Evolutionary conservation across 2,888 invertebrate genomes (phyloP).

Genomic region (Hirudinaria manillensis): DNA sequence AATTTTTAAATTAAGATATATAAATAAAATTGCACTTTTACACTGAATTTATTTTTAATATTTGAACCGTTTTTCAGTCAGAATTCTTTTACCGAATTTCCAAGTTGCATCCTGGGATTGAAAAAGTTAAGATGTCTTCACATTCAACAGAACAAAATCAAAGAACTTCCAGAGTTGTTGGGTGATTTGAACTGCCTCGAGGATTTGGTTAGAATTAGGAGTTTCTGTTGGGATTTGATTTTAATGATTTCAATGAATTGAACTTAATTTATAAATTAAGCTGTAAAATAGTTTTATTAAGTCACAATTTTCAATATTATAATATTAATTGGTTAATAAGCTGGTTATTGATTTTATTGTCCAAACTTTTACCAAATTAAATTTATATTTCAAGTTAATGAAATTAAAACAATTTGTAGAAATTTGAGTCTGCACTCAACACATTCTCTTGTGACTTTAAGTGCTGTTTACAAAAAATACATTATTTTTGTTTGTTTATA

Average conservation of each 20-base stretch:
- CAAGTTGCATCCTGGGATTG: slow-evolving; percentile 66
- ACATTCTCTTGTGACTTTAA: too few relatives aligned
- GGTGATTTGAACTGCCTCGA: slow-evolving; percentile 75
- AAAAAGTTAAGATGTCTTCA: slow-evolving; percentile 67
- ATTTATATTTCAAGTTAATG: too few relatives aligned
- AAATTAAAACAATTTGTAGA: too few relatives aligned
- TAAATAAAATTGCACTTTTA: neutral
- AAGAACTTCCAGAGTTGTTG: slow-evolving; percentile 65
- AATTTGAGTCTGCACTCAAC: too few relatives aligned
- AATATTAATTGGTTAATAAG: too few relatives aligned
- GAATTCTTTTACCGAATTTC: slow-evolving; percentile 64
- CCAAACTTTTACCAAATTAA: too few relatives aligned
- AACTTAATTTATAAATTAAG: too few relatives aligned
- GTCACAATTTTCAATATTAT: too few relatives aligned
- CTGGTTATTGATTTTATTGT: too few relatives aligned
- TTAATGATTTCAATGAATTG: neutral
- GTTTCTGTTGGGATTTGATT: neutral
- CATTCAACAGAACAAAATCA: slow-evolving; percentile 69
- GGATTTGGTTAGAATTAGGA: slow-evolving; percentile 60
- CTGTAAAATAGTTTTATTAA: too few relatives aligned
- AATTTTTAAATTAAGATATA: neutral
- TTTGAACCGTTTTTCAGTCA: slow-evolving; percentile 43
- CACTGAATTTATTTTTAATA: neutral
- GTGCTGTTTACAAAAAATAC: neutral
- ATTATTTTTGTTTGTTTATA: neutral